Evolutionary conservation across 92 coral and sea anemone genomes (phyloP).

Genomic region (Actinostola sp.): DNA sequence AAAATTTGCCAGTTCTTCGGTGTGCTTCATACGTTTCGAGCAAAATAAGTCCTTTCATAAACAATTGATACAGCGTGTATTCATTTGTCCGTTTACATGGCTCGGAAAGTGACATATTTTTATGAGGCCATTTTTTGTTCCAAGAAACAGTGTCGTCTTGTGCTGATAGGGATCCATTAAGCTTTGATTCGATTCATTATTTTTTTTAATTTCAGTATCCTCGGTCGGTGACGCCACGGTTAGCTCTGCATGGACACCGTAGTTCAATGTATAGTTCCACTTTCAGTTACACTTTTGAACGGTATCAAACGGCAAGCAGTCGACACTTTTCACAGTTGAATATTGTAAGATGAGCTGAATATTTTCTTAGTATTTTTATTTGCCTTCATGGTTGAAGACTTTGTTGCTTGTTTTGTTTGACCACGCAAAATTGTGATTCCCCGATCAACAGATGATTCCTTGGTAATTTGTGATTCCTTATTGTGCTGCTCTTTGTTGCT

Average conservation of each 20-base stretch:
- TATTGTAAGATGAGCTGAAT: too few relatives aligned
- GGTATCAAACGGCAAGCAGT: not conserved
- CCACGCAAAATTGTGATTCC: too few relatives aligned
- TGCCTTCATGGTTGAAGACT: too few relatives aligned
- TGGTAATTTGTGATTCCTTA: too few relatives aligned
- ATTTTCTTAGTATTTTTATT: too few relatives aligned
- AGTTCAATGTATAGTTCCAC: constrained; percentile 65
- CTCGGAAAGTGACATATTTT: constrained; percentile 73
- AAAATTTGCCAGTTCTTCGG: constrained; percentile 68
- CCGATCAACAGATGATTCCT: too few relatives aligned
- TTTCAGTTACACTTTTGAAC: constrained; percentile 46
- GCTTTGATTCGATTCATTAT: too few relatives aligned
- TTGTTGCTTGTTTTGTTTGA: too few relatives aligned
- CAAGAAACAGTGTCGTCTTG: constrained; percentile 17
- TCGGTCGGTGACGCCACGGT: constrained; percentile 54
- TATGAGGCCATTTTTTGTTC: constrained; percentile 56
- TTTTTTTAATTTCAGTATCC: not conserved
- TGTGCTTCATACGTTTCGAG: constrained; percentile 86
- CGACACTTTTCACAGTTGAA: not conserved
- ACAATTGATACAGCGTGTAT: constrained; percentile 69
- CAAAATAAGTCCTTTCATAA: constrained; percentile 89
- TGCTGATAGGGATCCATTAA: too few relatives aligned
- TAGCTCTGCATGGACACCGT: constrained; percentile 68
- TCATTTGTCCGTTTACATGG: constrained; percentile 67
- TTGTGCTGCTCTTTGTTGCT: too few relatives aligned